These are phyloP conservation scores for Lepisosteus osseus DNA, from an alignment of 2,113 vertebrate species.

Conservation along the genomic window DNA sequence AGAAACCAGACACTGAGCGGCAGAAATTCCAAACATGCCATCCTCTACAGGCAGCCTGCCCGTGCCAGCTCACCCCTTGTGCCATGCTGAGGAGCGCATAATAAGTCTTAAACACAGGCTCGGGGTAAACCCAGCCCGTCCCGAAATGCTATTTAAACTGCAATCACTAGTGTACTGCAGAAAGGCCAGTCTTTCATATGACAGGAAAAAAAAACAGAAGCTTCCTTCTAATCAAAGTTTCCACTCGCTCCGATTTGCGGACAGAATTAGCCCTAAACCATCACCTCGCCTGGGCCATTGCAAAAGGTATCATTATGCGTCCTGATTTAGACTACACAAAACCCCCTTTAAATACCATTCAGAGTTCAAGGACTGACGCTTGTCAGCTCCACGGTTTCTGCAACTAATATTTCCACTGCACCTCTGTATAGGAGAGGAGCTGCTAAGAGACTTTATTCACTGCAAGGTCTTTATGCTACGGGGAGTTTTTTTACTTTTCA, in stretches of 20 bases:
- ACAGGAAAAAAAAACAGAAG: background rate
- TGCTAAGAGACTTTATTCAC: no score
- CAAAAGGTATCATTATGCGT: background rate
- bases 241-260: background rate
- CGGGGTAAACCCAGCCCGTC: background rate
- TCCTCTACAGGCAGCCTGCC: background rate
- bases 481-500: no score
- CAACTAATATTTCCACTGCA: no score
- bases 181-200: background rate
- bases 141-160: background rate
- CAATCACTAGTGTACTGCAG: background rate
- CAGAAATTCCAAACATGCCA: background rate
- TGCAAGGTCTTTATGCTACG: no score
- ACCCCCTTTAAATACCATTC: background rate
- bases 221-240: conserved; percentile 8
- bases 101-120: conserved; percentile 2
- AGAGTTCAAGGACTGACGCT: background rate
- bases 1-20: background rate
- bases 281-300: background rate
- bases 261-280: background rate
- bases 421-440: no score
- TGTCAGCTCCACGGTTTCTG: no score
- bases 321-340: background rate
- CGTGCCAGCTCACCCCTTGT: background rate
- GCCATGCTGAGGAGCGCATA: background rate